Evolutionary conservation across 2,797 vertebrate species (phyloP).

Genomic region (Poecilia gillii): DNA sequence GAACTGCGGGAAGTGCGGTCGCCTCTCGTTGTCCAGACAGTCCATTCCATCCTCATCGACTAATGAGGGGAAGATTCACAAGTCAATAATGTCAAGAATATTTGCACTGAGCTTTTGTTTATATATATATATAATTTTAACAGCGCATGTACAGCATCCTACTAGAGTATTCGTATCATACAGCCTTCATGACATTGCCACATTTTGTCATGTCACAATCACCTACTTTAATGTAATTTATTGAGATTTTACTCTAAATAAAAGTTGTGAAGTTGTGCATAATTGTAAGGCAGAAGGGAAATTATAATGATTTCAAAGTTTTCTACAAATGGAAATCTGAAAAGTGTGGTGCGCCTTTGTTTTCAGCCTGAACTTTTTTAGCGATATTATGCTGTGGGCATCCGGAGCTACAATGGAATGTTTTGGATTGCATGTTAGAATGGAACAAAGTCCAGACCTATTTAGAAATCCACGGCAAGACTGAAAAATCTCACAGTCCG

Average conservation of each 20-base stretch:
- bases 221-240: neutral
- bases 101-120: neutral
- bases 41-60: conserved; percentile 98
- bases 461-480: neutral
- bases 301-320: neutral
- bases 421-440: neutral
- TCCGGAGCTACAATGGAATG: neutral
- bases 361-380: neutral
- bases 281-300: neutral
- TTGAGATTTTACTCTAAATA: neutral
- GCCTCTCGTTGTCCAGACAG: conserved; percentile 94
- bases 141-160: neutral
- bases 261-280: neutral
- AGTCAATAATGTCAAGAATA: neutral
- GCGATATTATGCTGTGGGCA: neutral
- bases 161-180: neutral
- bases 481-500: neutral
- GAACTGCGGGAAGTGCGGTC: conserved; percentile 97
- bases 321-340: neutral
- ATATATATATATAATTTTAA: neutral
- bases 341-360: neutral
- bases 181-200: neutral
- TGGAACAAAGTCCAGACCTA: neutral
- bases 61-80: conserved; percentile 50
- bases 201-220: neutral